Evolutionary conservation across 2,113 vertebrate genomes (phyloP).

Genomic region (Macquaria australasica): DNA sequence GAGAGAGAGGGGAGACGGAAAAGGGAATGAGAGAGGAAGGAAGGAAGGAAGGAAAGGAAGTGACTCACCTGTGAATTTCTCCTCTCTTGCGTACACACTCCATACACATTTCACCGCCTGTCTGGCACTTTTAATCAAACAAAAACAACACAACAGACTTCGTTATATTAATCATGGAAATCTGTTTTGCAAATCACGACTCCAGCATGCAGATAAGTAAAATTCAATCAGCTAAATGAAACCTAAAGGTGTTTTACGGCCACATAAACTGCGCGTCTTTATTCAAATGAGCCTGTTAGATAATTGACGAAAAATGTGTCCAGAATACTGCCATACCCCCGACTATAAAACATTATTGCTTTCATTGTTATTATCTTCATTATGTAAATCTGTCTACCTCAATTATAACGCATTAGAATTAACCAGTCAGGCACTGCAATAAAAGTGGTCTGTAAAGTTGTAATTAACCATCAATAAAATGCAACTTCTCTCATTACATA

Average conservation of each 20-base stretch:
- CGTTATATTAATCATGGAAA: slow-evolving; percentile 11
- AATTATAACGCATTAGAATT: not conserved
- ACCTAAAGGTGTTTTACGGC: slow-evolving; percentile 26
- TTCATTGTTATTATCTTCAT: slow-evolving; percentile 22
- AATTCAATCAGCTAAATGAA: slow-evolving; percentile 54
- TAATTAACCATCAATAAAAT: slow-evolving; percentile 27
- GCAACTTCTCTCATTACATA: not conserved
- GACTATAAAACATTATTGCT: slow-evolving; percentile 33
- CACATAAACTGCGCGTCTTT: slow-evolving; percentile 11
- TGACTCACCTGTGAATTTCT: slow-evolving; percentile 25
- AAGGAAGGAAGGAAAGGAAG: slow-evolving; percentile 6
- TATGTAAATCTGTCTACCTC: not conserved
- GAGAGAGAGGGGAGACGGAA: not conserved
- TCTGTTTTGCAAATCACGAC: slow-evolving; percentile 1
- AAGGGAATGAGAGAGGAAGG: not conserved
- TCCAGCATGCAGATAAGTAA: slow-evolving; percentile 9
- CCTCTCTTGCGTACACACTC: not conserved
- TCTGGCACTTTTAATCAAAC: slow-evolving; percentile 52
- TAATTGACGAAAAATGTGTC: slow-evolving; percentile 22
- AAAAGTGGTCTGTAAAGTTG: not conserved
- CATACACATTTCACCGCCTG: slow-evolving; percentile 38
- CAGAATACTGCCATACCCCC: not conserved
- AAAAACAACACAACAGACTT: slow-evolving; percentile 20
- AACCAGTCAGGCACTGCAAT: not conserved
- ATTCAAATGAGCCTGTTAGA: slow-evolving; percentile 40